Conservation (phyloP, 2,797 vertebrate species). For the Micrastur ruficollis region DNA sequence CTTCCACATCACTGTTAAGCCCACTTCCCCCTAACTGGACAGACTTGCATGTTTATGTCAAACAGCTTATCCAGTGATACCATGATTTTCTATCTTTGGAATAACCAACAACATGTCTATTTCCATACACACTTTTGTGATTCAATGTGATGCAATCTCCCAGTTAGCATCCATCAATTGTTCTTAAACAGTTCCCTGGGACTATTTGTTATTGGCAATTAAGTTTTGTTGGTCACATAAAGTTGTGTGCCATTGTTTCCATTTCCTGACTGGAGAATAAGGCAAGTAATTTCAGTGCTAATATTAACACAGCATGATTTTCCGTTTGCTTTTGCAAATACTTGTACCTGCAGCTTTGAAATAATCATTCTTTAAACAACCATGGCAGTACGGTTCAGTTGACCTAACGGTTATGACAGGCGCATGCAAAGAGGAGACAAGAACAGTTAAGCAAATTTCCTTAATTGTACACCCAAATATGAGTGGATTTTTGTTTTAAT, state of each 20-base stretch:
- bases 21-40: not conserved
- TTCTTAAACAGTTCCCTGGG: not conserved
- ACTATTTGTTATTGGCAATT: not conserved
- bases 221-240: not conserved
- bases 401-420: not conserved
- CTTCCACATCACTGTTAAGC: not conserved
- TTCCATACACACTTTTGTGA: not conserved
- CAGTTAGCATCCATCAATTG: constrained; percentile 55
- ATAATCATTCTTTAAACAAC: not conserved
- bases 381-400: rapidly evolving
- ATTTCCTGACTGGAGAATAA: constrained; percentile 27
- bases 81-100: not conserved
- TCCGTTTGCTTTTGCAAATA: not conserved
- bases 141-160: constrained; percentile 19
- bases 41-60: not conserved
- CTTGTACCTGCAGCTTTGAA: not conserved
- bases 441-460: not conserved
- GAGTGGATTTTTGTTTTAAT: not conserved
- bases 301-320: not conserved
- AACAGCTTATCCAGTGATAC: not conserved
- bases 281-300: not conserved
- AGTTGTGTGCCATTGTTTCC: constrained; percentile 43
- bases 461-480: not conserved
- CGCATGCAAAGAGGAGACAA: not conserved
- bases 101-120: not conserved